These are phyloP conservation scores for Oenanthe oenanthe DNA, from an alignment of 2,113 vertebrate genomes.

Conservation along the genomic window DNA sequence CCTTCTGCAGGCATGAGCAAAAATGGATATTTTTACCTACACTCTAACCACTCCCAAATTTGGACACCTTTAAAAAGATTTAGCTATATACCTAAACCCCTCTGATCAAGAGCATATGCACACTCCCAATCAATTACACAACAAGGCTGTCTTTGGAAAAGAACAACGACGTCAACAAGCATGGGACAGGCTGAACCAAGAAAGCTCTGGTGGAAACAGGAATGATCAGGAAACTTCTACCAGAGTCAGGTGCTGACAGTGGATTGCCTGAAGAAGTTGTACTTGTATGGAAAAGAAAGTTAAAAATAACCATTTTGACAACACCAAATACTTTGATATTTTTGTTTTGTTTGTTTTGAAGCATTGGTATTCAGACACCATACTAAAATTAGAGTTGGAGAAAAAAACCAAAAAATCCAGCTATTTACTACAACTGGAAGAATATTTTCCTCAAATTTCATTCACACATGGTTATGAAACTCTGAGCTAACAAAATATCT, in stretches of 20 bases:
- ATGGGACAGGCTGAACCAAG: background rate
- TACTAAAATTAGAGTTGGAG: background rate
- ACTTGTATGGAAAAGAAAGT: background rate
- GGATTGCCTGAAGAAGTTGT: background rate
- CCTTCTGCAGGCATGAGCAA: background rate
- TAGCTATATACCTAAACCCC: background rate
- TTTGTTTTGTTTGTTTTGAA: background rate
- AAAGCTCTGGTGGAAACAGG: background rate
- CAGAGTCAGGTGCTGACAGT: background rate
- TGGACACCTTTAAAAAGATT: background rate
- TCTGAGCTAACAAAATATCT: background rate
- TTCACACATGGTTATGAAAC: background rate
- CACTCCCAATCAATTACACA: background rate
- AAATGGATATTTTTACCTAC: background rate
- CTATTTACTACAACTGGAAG: background rate
- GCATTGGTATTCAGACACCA: background rate
- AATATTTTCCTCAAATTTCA: background rate
- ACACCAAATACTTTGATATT: background rate
- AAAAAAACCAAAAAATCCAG: background rate
- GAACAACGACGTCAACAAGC: background rate
- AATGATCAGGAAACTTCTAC: background rate
- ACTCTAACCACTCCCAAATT: background rate
- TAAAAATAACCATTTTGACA: background rate
- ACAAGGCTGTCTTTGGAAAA: background rate
- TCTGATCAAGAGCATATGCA: background rate